phyloP scores from a whole-genome alignment of 2,888 invertebrate species.

The Holacanthella duospinosa region DNA sequence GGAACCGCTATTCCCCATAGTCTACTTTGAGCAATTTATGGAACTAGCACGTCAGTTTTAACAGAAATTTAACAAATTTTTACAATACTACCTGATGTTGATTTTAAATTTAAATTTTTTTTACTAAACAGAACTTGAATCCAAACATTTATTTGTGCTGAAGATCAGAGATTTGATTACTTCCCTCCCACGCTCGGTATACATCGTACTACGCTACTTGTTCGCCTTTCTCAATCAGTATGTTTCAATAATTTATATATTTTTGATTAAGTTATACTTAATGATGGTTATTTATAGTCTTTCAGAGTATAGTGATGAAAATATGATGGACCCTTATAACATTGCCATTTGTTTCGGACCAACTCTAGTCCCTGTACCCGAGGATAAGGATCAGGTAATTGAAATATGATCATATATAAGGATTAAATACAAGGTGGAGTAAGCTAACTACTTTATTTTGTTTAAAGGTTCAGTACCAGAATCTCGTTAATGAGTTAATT shows the following conservation, averaged over 20 bases:
- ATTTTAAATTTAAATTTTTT: not conserved
- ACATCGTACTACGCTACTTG: slow-evolving; percentile 84
- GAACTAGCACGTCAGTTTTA: slow-evolving; percentile 30
- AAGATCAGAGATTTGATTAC: slow-evolving; percentile 66
- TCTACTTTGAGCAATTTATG: slow-evolving; percentile 74
- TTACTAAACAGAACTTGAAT: slow-evolving; percentile 54
- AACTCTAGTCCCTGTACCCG: slow-evolving; percentile 87
- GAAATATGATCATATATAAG: too few relatives aligned
- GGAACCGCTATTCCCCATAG: slow-evolving; percentile 82
- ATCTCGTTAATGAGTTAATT: slow-evolving; percentile 82
- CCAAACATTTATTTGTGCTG: slow-evolving; percentile 60
- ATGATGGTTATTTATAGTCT: slow-evolving; percentile 49
- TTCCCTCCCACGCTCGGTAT: slow-evolving; percentile 67
- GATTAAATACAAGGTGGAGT: too few relatives aligned
- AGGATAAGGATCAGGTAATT: slow-evolving; percentile 75
- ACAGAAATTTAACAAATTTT: too few relatives aligned
- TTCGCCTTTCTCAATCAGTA: slow-evolving; percentile 91
- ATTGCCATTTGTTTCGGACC: slow-evolving; percentile 96
- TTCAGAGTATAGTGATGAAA: slow-evolving; percentile 83
- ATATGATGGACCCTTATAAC: slow-evolving; percentile 99
- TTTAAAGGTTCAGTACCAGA: slow-evolving; percentile 72
- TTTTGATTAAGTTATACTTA: not conserved
- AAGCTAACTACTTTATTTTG: not conserved
- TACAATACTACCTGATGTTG: too few relatives aligned
- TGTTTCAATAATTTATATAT: slow-evolving; percentile 40